Conservation (phyloP, 1,140 invertebrate species). For the Aphelinus atriplicis region DNA sequence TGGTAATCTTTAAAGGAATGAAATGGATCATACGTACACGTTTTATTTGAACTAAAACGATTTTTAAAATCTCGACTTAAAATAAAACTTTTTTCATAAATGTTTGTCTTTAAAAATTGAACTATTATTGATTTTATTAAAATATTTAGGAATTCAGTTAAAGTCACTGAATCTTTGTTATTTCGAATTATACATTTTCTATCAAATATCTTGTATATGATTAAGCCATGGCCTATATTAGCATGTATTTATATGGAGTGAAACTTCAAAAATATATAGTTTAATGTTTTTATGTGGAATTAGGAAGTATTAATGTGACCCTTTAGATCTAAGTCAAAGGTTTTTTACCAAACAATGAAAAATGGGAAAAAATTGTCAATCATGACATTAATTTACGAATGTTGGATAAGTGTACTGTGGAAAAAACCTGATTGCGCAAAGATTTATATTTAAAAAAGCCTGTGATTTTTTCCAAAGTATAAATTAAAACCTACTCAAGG, state of each 20-base stretch:
- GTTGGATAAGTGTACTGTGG: background rate
- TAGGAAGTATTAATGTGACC: constrained; percentile 16
- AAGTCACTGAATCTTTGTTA: background rate
- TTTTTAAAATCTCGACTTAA: background rate
- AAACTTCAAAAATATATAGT: constrained; percentile 37
- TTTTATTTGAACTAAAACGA: constrained; percentile 22
- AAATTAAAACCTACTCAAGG: constrained; percentile 5
- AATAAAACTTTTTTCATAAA: background rate
- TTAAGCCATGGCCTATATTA: constrained; percentile 55
- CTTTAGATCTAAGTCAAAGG: constrained; percentile 34
- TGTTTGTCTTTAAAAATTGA: constrained; percentile 18
- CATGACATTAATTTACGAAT: background rate
- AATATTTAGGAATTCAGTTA: constrained; percentile 9
- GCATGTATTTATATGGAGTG: constrained; percentile 48
- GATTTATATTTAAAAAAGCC: constrained; percentile 29
- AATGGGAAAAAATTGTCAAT: constrained; percentile 19
- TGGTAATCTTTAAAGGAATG: constrained; percentile 17
- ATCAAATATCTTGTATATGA: constrained; percentile 35
- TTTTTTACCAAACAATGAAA: constrained; percentile 31
- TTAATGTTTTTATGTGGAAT: constrained; percentile 41
- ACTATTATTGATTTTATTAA: constrained; percentile 21
- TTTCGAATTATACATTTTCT: constrained; percentile 1
- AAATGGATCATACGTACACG: constrained; percentile 1
- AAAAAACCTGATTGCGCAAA: constrained; percentile 17
- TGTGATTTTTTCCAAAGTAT: constrained; percentile 41